phyloP scores from a whole-genome alignment of 2,797 vertebrate genomes.

The Xenentodon cancila region DNA sequence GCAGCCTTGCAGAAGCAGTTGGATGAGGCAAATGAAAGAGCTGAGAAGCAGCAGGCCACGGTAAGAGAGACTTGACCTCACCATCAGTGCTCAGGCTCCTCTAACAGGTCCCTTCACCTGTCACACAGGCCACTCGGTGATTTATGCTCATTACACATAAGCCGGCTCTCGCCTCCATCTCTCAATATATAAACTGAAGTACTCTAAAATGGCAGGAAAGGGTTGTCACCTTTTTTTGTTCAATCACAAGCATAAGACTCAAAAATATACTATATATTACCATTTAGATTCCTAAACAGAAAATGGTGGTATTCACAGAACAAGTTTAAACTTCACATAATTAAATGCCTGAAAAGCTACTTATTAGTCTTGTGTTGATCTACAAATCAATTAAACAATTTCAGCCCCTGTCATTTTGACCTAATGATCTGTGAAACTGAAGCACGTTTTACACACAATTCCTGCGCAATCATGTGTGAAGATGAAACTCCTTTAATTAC shows the following conservation, averaged over 20 bases:
- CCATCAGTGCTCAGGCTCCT: conserved; percentile 46
- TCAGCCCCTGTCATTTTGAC: too few species aligned
- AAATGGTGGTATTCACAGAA: neutral
- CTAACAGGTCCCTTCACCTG: conserved; percentile 67
- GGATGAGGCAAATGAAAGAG: conserved; percentile 92
- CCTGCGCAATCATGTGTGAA: too few species aligned
- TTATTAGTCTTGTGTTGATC: conserved; percentile 12
- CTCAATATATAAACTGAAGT: conserved; percentile 54
- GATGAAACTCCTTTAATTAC: too few species aligned
- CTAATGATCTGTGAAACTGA: too few species aligned
- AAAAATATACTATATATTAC: neutral
- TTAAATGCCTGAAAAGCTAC: neutral
- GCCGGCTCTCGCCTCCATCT: conserved; percentile 34
- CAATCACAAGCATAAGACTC: neutral
- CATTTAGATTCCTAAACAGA: neutral
- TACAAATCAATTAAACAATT: neutral
- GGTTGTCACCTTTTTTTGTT: conserved; percentile 13
- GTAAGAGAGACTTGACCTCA: conserved; percentile 82
- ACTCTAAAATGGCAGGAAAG: conserved; percentile 26
- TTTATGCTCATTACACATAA: conserved; percentile 63
- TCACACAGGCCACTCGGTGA: conserved; percentile 57
- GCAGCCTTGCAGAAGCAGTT: conserved; percentile 95
- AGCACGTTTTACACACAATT: too few species aligned
- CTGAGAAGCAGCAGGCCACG: conserved; percentile 96
- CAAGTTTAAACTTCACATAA: neutral